phyloP scores from a whole-genome alignment of 2,888 invertebrate genomes.

The Leptopilina myrica region DNA sequence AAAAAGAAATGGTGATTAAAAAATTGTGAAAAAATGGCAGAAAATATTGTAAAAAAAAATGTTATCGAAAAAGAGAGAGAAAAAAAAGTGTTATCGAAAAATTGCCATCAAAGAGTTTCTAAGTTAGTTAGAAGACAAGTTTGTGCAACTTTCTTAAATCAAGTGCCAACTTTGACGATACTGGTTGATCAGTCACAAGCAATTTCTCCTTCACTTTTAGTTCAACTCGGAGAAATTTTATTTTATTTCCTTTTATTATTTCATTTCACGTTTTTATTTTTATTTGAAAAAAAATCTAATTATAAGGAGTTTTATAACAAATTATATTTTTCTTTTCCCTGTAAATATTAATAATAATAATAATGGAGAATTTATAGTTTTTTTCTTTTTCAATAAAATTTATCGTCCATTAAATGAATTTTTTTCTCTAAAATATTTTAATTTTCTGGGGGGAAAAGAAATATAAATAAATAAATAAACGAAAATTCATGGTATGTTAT shows the following conservation, averaged over 20 bases:
- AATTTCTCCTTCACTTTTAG: conserved; percentile 29
- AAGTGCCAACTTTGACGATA: conserved; percentile 38
- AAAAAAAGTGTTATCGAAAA: conserved; percentile 1
- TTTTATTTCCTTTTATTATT: too few species aligned
- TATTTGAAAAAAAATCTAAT: background rate
- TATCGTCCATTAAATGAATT: too few species aligned
- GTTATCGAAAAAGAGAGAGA: too few species aligned
- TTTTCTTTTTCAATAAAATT: too few species aligned
- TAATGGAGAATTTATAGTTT: too few species aligned
- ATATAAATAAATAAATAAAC: conserved; percentile 5
- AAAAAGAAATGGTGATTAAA: too few species aligned
- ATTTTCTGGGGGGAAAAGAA: background rate
- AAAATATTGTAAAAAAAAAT: too few species aligned
- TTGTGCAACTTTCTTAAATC: conserved; percentile 23
- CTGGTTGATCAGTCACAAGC: conserved; percentile 18
- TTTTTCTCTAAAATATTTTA: too few species aligned
- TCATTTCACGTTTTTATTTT: background rate
- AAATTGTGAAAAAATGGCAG: too few species aligned
- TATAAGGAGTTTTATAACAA: too few species aligned
- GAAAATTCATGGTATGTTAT: conserved; percentile 1
- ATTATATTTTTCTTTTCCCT: background rate
- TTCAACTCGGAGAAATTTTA: conserved; percentile 8
- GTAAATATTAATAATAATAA: too few species aligned
- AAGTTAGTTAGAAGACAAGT: background rate
- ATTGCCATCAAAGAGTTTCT: background rate